Conservation (phyloP, 2,113 vertebrate genomes). For the Haplochromis burtoni region DNA sequence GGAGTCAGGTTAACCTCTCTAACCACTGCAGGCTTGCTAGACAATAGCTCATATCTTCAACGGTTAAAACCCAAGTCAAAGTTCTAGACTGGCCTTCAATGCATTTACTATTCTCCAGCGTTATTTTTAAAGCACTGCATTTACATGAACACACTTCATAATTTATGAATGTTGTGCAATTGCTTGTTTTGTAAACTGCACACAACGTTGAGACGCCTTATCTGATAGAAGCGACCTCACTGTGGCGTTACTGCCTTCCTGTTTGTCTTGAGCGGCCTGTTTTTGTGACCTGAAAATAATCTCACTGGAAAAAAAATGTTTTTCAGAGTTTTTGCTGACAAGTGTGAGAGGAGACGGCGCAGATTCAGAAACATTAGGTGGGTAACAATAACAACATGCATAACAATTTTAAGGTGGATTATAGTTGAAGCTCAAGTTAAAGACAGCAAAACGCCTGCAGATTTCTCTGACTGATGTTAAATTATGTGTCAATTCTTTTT, state of each 20-base stretch:
- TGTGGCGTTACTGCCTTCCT: not conserved
- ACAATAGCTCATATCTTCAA: not conserved
- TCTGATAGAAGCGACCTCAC: not conserved
- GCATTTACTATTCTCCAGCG: not conserved
- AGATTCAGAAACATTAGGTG: not conserved
- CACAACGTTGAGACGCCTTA: not conserved
- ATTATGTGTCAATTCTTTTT: not conserved
- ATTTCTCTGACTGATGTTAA: not conserved
- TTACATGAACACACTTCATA: not conserved
- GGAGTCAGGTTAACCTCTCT: not conserved
- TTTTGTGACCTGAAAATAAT: not conserved
- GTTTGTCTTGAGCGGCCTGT: not conserved
- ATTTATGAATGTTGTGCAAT: not conserved
- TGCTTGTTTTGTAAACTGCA: not conserved
- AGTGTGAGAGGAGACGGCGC: constrained; percentile 28
- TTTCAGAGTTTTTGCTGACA: constrained; percentile 48
- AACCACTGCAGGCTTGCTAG: not conserved
- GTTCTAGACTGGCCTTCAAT: not conserved
- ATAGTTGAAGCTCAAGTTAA: not conserved
- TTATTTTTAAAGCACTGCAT: not conserved
- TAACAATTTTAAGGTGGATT: not conserved
- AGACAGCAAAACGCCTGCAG: not conserved
- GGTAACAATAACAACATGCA: not conserved
- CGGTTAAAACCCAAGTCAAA: not conserved
- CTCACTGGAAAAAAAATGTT: not conserved